Evolutionary conservation across 2,797 vertebrate species (phyloP), one percentile per base, ranked within the genome.

Genomic region (Macroramphosus scolopax): DNA sequence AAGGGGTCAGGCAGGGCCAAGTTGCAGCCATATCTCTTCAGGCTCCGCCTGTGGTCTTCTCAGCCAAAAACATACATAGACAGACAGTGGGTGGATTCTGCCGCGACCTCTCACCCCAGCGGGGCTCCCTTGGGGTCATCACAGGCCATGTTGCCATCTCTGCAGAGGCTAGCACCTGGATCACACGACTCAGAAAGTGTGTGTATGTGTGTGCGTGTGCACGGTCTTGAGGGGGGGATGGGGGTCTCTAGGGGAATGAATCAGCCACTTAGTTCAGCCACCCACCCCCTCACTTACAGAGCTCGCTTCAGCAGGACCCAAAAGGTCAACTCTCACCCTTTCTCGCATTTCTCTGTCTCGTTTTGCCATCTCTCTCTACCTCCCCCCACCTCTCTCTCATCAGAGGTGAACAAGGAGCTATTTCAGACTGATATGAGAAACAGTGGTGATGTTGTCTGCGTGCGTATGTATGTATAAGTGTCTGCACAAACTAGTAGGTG

Each of bases 241-340:
- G 68, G 62, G 43, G 61, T 59, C 75, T 64, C 63, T 52, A 41
- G 77, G 81, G 81, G 85, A 85, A 88, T 85, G 82, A 88, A 86
- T 86, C 82, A 86, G 83, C 70, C 80, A 81, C 83, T 82, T 81
- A 80, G 80, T 77, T 74, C 60, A 79, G 64, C 61, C 58, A 50
- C 63, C 80, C 80, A 78, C 76, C 84, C 73, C 76, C 66, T 84
- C 81, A 86, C 76, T 87, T 84, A 87, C 68, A 80, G 78, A 61
- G 65, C 69, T 82, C 25, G 62, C 71, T 77, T 80, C 75, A 62
- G 69, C 78, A 37, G 43, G 72, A 80, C 72, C 72, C 64, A 71
- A 72, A n/a, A 82, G 84, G 85, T 88, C 82, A 87, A 85, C 80
- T 80, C 83, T 81, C 78, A 80, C 75, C 76, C 77, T 75, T 74